These are phyloP conservation scores for Antennarius maculatus DNA, from an alignment of 2,797 vertebrate species.

Conservation along the genomic window DNA sequence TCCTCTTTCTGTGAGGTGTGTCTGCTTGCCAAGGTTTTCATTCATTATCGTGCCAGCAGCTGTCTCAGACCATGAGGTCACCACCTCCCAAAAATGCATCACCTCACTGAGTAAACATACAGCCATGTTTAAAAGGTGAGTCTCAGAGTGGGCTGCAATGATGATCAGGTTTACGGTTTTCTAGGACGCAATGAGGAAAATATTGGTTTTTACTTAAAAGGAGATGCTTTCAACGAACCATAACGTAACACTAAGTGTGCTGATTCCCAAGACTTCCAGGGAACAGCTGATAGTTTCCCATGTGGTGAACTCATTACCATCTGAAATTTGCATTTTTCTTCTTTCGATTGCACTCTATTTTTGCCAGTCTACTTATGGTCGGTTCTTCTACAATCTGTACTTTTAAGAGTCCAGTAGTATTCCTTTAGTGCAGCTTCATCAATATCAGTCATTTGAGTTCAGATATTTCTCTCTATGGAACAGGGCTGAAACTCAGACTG, in stretches of 20 bases:
- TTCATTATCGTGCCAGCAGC: slow-evolving; percentile 57
- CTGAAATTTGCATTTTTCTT: neutral
- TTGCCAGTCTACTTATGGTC: neutral
- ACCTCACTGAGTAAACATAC: slow-evolving; percentile 58
- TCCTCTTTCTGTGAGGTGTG: slow-evolving; percentile 14
- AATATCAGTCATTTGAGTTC: slow-evolving; percentile 59
- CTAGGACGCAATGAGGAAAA: slow-evolving; percentile 11
- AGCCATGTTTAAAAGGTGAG: slow-evolving; percentile 49
- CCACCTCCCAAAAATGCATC: slow-evolving; percentile 58
- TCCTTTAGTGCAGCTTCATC: slow-evolving; percentile 55
- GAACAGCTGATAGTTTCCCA: neutral
- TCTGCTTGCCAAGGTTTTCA: slow-evolving; percentile 36
- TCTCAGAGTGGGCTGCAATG: slow-evolving; percentile 20
- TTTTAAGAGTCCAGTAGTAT: slow-evolving; percentile 41
- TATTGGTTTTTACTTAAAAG: slow-evolving; percentile 17
- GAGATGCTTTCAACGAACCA: slow-evolving; percentile 8
- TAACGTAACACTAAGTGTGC: neutral
- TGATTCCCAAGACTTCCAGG: neutral
- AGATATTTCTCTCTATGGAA: slow-evolving; percentile 62
- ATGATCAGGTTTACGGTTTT: slow-evolving; percentile 39
- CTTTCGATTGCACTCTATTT: neutral
- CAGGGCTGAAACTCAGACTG: slow-evolving; percentile 36
- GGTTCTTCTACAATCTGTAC: neutral
- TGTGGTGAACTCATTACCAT: neutral
- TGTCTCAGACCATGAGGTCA: slow-evolving; percentile 67